Conservation (phyloP, 2,797 vertebrate species). For the Ctenopoma kingsleyae region DNA sequence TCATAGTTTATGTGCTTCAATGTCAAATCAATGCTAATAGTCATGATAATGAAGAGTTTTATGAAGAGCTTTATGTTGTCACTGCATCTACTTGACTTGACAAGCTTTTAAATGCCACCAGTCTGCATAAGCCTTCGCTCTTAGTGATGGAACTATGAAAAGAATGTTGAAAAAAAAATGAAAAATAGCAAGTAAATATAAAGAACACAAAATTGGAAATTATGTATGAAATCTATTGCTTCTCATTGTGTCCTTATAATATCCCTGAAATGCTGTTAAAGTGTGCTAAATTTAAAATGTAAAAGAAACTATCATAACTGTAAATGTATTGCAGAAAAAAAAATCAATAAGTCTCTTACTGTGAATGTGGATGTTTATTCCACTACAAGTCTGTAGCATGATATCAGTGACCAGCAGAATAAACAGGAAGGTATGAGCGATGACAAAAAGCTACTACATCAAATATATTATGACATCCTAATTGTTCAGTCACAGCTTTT, state of each 20-base stretch:
- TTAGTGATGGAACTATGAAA: no score
- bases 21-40: not conserved
- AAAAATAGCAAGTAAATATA: not conserved
- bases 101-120: not conserved
- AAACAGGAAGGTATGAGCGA: not conserved
- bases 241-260: not conserved
- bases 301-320: not conserved
- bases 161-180: not conserved
- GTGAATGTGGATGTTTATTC: no score
- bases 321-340: no score
- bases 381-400: no score
- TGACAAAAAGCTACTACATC: not conserved
- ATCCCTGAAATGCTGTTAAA: not conserved
- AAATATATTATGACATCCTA: not conserved
- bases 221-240: no score
- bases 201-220: not conserved
- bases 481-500: conserved; percentile 3
- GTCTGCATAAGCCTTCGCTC: not conserved
- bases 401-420: no score
- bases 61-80: not conserved
- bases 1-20: not conserved
- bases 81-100: not conserved
- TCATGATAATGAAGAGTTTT: not conserved
- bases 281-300: not conserved
- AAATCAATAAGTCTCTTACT: no score